Base-by-base conservation (phyloP, 2,888 invertebrate genomes). In the Sminthurides aquaticus region DNA sequence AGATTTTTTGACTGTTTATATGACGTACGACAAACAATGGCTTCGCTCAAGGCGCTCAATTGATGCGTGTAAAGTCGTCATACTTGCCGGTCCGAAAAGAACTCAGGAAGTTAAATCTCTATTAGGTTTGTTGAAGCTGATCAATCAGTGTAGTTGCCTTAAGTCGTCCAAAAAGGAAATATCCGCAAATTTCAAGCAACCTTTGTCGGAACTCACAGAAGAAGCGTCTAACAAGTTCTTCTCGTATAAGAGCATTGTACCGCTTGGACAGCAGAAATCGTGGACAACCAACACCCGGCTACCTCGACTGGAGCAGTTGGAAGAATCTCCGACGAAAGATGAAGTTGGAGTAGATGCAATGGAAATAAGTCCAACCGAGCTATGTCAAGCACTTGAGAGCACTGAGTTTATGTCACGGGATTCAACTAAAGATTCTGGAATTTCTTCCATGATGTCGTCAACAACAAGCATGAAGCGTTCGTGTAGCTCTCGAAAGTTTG, bases 311-410 rank as follows among this genome's bases (percentile, higher is more conserved):
- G 52, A 20, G 20, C 52, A 52, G 20, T 22, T 52, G 5, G 63
- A 49, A 25, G 48, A 48, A 1, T 63, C 63, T 2, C 63, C 63
- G 5, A 52, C 49, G 22, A 63, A 63, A 18, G 63, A 63, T 58
- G 66, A 67, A 49, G 48, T 67, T 22, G 64, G 64, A 11, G 24
- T 64, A 20, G 67, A 67, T 43, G 67, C 64, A 1, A 34, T 60
- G 2, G 54, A 57, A 2, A 48, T 62, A 28, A 62, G 56, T 62
- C 62, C 62, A 11, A 56, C 55, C 55, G 62, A 62, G n/a, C 28
- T 62, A 15, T 24, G 20, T 56, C 43, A 48, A 20, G n/a, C 48
- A 25, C 24, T 48, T 24, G 57, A 62, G 48, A 28, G 29, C 11
- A 20, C 28, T 2, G 49, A 63, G n/a, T 22, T 48, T 20, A 18